These are phyloP conservation scores for Larimichthys crocea DNA, from an alignment of 2,113 vertebrate species.

Conservation along the genomic window DNA sequence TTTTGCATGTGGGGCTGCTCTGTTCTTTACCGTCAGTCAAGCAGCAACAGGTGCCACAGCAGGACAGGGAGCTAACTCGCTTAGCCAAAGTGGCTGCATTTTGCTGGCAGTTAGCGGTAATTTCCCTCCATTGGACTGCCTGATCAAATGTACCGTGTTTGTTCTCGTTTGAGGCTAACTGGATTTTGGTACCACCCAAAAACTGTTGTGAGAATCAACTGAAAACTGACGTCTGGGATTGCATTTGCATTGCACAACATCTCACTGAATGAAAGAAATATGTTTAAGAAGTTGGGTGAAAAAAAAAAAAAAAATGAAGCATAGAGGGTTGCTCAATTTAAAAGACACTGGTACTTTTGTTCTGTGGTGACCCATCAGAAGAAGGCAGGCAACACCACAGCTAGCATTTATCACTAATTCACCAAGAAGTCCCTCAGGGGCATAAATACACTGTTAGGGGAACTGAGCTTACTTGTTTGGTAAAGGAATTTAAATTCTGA, in stretches of 20 bases:
- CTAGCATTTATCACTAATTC: slow-evolving; percentile 22
- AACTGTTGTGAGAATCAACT: background rate
- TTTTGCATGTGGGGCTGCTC: background rate
- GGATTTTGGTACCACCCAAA: background rate
- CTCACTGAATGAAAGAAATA: background rate
- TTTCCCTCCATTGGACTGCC: background rate
- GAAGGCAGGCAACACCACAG: background rate
- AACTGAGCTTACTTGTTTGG: background rate
- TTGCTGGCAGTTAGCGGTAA: slow-evolving; percentile 8
- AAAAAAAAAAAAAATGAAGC: background rate
- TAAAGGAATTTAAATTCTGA: background rate
- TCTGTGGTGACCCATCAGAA: background rate
- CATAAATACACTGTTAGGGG: background rate
- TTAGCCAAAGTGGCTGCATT: slow-evolving; percentile 11
- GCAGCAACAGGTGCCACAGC: background rate
- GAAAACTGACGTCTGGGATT: background rate
- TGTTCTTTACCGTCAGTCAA: background rate
- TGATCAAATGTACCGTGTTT: background rate
- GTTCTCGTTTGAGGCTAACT: background rate
- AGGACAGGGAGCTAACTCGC: background rate
- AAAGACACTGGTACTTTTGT: slow-evolving; percentile 15
- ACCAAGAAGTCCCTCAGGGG: background rate
- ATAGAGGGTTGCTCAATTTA: background rate
- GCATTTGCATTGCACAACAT: background rate
- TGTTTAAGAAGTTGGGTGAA: background rate